Evolutionary conservation across 2,888 invertebrate species (phyloP).

Genomic region (Amphiduros pacificus): DNA sequence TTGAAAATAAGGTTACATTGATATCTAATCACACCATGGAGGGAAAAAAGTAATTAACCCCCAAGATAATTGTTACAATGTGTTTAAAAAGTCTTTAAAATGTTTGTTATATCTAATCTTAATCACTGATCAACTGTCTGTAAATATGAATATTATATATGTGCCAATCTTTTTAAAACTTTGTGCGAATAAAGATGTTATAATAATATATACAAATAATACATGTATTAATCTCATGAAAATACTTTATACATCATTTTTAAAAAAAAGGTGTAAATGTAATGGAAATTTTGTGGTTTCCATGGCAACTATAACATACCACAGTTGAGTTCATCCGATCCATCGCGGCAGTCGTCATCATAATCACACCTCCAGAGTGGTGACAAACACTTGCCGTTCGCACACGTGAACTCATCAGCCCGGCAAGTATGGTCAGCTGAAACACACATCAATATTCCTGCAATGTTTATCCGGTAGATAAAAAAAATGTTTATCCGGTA

Average conservation of each 20-base stretch:
- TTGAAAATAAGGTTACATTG: no score
- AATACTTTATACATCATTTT: background rate
- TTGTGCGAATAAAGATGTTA: no score
- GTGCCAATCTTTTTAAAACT: no score
- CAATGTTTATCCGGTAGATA: background rate
- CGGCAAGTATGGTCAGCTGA: constrained; percentile 50
- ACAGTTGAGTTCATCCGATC: constrained; percentile 51
- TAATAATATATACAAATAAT: no score
- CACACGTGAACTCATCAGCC: constrained; percentile 50
- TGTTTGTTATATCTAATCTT: no score
- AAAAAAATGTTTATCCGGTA: background rate
- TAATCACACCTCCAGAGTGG: constrained; percentile 50
- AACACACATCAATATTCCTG: background rate
- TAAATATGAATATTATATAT: no score
- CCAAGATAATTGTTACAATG: no score
- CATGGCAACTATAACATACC: constrained; percentile 33
- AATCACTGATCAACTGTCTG: no score
- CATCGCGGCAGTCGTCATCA: constrained; percentile 52
- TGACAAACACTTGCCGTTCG: constrained; percentile 55
- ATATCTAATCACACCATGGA: no score
- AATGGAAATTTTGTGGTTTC: background rate
- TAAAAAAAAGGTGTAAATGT: background rate
- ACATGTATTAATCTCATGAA: background rate
- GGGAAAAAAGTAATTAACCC: no score
- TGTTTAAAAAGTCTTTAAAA: no score